Evolutionary conservation across 1,140 invertebrate species (phyloP), one percentile per base, ranked within the genome.

Genomic region (Zaprionus lachaisei): DNA sequence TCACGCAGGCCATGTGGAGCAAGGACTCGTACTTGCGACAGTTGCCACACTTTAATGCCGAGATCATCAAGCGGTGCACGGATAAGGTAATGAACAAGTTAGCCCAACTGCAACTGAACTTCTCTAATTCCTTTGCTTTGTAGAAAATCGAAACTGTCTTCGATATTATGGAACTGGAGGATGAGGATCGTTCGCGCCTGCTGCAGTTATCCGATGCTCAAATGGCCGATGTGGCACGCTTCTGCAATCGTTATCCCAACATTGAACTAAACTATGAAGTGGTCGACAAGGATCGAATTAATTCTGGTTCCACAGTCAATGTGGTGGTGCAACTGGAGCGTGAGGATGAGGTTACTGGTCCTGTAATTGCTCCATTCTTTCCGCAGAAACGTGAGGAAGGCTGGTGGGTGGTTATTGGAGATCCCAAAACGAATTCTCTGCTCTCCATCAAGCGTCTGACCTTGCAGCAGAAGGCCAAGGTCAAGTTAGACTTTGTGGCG

Each of bases 401-500:
- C 44, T 99, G 99, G 99, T 99, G 99, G 99, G 97, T 99, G 5
- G 98, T 99, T 17, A 98, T 99, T 89, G 99, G 99, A 1, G 99
- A 99, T 93, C 97, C 98, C 0, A 98, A 97, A 90, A 95, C 95
- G 2, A 99, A 99, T 93, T 98, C 98, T 1, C 93, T 99, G 15
- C 94, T 99, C 1, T 99, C 98, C 3, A 99, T 99, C 91, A 99
- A 99, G 93, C 95, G 99, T 20, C 94, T 99, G 17, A 98, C 97
- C 0, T 94, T 99, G 1, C 98, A 98, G 80, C 97, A 99, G 86
- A 98, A 97, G 81, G 98, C 98, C 0, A 98, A 97, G 92, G 96
- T 99, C 0, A 98, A 98, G 76, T 94, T 99, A 44, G 98, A 99
- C 93, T 99, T 99, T 94, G 96, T 99, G 62, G 98, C 98, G 7